Evolutionary conservation across 2,113 vertebrate genomes (phyloP).

Genomic region (Porphyrio hochstetteri): DNA sequence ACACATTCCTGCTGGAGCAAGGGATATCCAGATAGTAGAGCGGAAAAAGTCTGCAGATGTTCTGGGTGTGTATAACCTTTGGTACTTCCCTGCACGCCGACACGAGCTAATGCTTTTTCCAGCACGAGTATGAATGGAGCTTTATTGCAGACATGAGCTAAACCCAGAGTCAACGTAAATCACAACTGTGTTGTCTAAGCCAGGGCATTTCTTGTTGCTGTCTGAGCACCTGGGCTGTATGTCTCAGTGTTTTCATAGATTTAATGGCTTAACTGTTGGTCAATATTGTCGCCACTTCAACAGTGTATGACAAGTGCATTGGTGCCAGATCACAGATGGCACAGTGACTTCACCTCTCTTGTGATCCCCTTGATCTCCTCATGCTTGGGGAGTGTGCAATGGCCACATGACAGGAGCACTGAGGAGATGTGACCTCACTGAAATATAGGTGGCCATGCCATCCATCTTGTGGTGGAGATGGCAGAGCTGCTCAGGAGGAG

Average conservation of each 20-base stretch:
- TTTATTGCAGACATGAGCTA: constrained; percentile 16
- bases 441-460: neutral
- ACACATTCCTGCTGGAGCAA: constrained; percentile 92
- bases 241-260: neutral
- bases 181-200: rapidly evolving
- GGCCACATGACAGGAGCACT: neutral
- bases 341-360: neutral
- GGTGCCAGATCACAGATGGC: neutral
- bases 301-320: rapidly evolving
- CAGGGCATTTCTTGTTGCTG: neutral
- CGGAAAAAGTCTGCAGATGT: constrained; percentile 95
- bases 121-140: neutral
- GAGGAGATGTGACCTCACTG: neutral
- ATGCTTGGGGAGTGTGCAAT: neutral
- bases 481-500: neutral
- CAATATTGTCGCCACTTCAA: neutral
- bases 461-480: rapidly evolving
- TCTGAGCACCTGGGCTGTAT: neutral
- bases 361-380: neutral
- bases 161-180: neutral
- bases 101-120: neutral
- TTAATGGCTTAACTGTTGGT: neutral
- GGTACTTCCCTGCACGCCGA: neutral
- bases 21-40: constrained; percentile 96
- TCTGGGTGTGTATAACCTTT: constrained; percentile 80